phyloP scores from a whole-genome alignment of 2,888 invertebrate genomes.

The Eurytoma californica region DNA sequence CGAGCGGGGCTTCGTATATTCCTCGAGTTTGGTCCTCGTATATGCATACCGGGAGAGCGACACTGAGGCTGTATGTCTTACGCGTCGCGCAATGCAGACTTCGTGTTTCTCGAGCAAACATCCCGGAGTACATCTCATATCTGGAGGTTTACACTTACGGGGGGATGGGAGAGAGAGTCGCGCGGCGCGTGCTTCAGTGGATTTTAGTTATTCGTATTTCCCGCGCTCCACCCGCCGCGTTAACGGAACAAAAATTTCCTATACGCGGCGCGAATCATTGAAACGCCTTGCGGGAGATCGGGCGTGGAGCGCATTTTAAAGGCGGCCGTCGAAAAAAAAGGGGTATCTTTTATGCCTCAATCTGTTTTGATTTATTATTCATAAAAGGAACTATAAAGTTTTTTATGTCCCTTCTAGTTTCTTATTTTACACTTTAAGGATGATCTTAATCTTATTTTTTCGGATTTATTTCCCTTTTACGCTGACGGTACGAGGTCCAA shows the following conservation, averaged over 20 bases:
- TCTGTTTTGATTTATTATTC: no score
- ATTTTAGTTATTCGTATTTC: slow-evolving; percentile 15
- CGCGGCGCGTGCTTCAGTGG: neutral
- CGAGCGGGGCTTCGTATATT: neutral
- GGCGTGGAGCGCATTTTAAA: no score
- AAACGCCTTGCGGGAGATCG: no score
- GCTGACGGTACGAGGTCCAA: no score
- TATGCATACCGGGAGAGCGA: slow-evolving; percentile 23
- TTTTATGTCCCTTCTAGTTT: no score
- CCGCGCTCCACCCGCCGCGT: neutral
- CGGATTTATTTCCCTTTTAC: no score
- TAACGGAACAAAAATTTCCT: slow-evolving; percentile 52
- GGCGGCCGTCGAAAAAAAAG: no score
- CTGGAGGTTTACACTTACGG: slow-evolving; percentile 27
- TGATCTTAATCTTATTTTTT: no score
- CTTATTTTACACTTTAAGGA: no score
- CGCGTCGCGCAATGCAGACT: slow-evolving; percentile 19
- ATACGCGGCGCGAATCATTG: slow-evolving; percentile 46
- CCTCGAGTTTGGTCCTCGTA: neutral
- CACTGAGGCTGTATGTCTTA: slow-evolving; percentile 3
- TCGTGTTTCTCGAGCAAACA: slow-evolving; percentile 21
- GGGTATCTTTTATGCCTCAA: no score
- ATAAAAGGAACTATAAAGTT: no score
- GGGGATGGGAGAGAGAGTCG: slow-evolving; percentile 1
- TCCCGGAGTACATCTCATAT: slow-evolving; percentile 23